These are phyloP conservation scores for Chionomys nivalis DNA, from an alignment of 2,113 vertebrate genomes.

Conservation along the genomic window DNA sequence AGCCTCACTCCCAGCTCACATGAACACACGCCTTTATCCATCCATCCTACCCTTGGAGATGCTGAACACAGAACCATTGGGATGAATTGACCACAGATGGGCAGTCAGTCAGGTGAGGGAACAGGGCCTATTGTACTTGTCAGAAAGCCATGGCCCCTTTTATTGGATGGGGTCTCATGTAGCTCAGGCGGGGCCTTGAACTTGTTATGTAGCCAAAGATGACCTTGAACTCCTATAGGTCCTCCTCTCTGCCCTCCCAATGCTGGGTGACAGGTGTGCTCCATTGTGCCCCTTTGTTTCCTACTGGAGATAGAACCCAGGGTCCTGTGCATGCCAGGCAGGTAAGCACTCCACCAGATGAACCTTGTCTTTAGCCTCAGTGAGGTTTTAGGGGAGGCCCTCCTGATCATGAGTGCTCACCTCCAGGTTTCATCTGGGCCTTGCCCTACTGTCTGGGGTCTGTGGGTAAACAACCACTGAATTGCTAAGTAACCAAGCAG, in stretches of 20 bases:
- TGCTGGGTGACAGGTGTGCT: neutral
- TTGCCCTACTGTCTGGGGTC: neutral
- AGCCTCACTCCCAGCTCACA: neutral
- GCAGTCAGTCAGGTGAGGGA: neutral
- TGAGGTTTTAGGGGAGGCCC: accelerated
- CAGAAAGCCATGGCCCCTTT: no score
- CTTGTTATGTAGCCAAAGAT: neutral
- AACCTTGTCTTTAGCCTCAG: accelerated
- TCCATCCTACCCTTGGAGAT: neutral
- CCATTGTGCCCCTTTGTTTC: no score
- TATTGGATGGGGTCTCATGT: no score
- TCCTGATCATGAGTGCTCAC: neutral
- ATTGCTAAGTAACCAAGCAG: constrained; percentile 84
- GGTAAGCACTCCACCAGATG: neutral
- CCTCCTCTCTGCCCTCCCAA: neutral
- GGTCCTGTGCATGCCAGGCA: neutral
- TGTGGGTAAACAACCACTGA: neutral
- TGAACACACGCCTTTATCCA: neutral
- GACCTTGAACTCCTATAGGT: accelerated
- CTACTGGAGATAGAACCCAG: accelerated
- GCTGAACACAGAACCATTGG: neutral
- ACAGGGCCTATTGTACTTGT: neutral
- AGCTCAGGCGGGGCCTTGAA: no score
- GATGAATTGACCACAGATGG: neutral
- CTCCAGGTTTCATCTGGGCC: neutral